Conservation (phyloP, 2,113 vertebrate species). For the Macheiramphus alcinus region DNA sequence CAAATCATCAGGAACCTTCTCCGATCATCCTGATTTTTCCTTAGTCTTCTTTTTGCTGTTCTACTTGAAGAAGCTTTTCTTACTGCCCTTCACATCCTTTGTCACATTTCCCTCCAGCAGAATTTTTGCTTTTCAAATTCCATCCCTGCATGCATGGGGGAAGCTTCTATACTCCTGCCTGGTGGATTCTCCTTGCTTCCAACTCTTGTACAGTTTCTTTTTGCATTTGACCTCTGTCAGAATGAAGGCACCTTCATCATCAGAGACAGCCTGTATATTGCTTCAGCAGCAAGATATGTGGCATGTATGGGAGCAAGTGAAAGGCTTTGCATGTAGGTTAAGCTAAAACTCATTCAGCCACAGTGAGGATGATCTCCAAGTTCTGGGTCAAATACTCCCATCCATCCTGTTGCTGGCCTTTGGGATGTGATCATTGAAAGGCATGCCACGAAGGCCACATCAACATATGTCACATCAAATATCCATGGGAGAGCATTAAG, state of each 20-base stretch:
- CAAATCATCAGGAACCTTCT: not conserved
- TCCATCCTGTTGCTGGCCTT: not conserved
- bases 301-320: not conserved
- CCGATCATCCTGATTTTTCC: not conserved
- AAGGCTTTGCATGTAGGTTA: not conserved
- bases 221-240: not conserved
- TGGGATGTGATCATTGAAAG: not conserved
- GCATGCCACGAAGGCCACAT: not conserved
- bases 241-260: not conserved
- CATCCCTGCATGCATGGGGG: not conserved
- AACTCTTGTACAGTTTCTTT: not conserved
- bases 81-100: not conserved
- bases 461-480: not conserved
- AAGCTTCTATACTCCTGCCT: not conserved
- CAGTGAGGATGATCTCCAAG: not conserved
- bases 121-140: not conserved
- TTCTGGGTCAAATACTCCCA: not conserved
- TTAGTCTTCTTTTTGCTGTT: not conserved
- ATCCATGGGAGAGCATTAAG: not conserved
- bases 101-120: not conserved
- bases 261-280: not conserved
- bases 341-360: not conserved
- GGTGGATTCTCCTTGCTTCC: not conserved
- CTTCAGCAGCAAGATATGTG: not conserved
- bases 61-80: not conserved